A percentile compares a stretch with the other conserved stretches of the same genome.
These are phyloP conservation scores for Drosophila colorata DNA, from an alignment of 2,888 invertebrate species.

Conservation along the genomic window DNA sequence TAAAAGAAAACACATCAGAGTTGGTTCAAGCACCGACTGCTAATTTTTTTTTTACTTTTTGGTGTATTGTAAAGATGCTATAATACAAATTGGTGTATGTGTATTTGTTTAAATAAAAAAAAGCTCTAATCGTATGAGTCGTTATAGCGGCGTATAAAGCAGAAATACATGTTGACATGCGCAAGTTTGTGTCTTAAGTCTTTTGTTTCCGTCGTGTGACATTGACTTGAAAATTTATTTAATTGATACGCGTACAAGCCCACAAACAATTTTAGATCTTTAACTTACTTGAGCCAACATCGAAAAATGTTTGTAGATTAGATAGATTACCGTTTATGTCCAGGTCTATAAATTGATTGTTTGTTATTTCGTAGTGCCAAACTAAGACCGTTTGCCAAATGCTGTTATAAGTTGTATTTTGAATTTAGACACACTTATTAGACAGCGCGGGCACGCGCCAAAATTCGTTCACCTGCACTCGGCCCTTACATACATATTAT, in stretches of 20 bases:
- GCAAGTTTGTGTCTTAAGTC: constrained; percentile 74
- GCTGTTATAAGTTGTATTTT: neutral
- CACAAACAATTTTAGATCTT: constrained; percentile 1
- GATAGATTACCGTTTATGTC: too few relatives aligned
- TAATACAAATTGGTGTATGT: constrained; percentile 14
- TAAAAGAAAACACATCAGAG: constrained; percentile 31
- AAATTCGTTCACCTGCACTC: constrained; percentile 36
- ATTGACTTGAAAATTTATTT: constrained; percentile 50
- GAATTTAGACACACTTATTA: neutral
- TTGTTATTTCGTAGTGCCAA: too few relatives aligned
- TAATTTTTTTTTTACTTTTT: constrained; percentile 42
- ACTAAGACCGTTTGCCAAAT: too few relatives aligned
- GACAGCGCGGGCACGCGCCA: constrained; percentile 31
- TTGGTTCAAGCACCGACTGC: constrained; percentile 10
- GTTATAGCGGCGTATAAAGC: constrained; percentile 41
- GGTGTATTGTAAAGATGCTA: constrained; percentile 43
- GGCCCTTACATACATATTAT: neutral
- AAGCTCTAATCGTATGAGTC: constrained; percentile 66
- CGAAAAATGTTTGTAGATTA: too few relatives aligned
- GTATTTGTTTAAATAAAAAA: constrained; percentile 35
- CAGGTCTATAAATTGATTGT: too few relatives aligned
- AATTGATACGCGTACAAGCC: constrained; percentile 22
- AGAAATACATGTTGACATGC: constrained; percentile 9
- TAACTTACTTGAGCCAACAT: neutral
- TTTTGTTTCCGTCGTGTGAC: constrained; percentile 63